Percentiles rank a stretch among this genome's conserved stretches.
Conservation (phyloP, 1,140 invertebrate genomes). For the Zelostemma sp. region DNA sequence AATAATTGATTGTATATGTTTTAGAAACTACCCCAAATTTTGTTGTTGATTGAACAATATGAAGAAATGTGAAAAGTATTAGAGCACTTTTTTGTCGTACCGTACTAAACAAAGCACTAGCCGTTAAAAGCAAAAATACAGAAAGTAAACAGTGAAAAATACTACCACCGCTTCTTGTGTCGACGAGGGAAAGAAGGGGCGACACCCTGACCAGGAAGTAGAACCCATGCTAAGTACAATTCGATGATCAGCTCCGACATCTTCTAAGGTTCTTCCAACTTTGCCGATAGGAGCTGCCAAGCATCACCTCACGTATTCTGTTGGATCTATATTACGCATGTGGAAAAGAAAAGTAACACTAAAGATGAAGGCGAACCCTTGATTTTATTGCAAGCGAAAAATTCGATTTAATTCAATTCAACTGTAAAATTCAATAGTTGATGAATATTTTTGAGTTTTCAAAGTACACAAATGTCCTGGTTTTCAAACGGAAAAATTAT, state of each 20-base stretch:
- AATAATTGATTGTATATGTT: no score
- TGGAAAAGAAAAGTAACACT: constrained; percentile 36
- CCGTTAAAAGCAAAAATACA: constrained; percentile 27
- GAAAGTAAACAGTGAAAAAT: constrained; percentile 41
- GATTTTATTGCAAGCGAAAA: background rate
- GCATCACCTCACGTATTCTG: constrained; percentile 51
- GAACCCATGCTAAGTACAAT: constrained; percentile 60
- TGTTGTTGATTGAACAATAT: no score
- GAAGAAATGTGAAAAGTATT: no score
- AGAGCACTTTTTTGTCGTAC: background rate
- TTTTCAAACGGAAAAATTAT: no score
- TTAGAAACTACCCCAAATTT: no score
- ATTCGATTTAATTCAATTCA: background rate
- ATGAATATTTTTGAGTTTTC: background rate
- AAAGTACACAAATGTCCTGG: no score
- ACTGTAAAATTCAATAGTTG: no score
- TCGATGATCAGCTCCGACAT: constrained; percentile 62
- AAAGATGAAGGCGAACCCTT: background rate
- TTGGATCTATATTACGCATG: constrained; percentile 46
- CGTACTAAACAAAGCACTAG: constrained; percentile 29
- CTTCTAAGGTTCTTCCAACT: constrained; percentile 50
- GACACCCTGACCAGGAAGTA: constrained; percentile 57
- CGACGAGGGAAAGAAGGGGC: constrained; percentile 50
- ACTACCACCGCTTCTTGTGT: constrained; percentile 63
- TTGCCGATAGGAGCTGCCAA: constrained; percentile 55